A percentile compares a stretch with the other conserved stretches of the same genome.
phyloP scores from a whole-genome alignment of 2,888 invertebrate genomes.

The Catonia carolina region DNA sequence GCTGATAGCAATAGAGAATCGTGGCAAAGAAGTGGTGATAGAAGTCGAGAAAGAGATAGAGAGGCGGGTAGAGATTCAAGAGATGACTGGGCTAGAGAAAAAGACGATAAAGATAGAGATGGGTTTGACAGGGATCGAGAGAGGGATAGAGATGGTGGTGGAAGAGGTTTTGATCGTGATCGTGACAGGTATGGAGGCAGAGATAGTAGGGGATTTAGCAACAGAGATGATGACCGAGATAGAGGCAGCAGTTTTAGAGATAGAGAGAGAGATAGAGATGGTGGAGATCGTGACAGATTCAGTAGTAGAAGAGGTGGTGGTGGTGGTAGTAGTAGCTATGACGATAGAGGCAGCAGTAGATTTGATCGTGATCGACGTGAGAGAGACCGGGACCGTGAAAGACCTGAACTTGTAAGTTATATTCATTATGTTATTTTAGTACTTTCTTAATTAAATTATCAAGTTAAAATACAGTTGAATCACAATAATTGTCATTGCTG shows the following conservation, averaged over 20 bases:
- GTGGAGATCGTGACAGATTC: slow-evolving; percentile 10
- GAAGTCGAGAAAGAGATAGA: slow-evolving; percentile 42
- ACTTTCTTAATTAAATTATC: no score
- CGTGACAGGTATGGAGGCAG: slow-evolving; percentile 5
- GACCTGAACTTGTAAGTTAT: slow-evolving; percentile 12
- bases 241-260: slow-evolving; percentile 28
- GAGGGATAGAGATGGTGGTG: slow-evolving; percentile 6
- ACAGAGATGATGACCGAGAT: slow-evolving; percentile 6
- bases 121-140: slow-evolving; percentile 15
- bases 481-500: no score
- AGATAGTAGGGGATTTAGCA: slow-evolving; percentile 10
- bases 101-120: slow-evolving; percentile 17
- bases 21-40: slow-evolving; percentile 34
- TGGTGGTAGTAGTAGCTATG: slow-evolving; percentile 27
- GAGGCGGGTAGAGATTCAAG: neutral
- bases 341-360: slow-evolving; percentile 23
- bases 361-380: slow-evolving; percentile 26
- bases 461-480: no score
- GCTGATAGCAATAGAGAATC: neutral
- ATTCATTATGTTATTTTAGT: no score
- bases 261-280: slow-evolving; percentile 23
- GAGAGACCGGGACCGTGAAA: slow-evolving; percentile 26
- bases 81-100: slow-evolving; percentile 3
- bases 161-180: slow-evolving; percentile 2
- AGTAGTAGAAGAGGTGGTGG: slow-evolving; percentile 23